Conservation (phyloP, 1,140 invertebrate genomes). For the Drosophila truncata region DNA sequence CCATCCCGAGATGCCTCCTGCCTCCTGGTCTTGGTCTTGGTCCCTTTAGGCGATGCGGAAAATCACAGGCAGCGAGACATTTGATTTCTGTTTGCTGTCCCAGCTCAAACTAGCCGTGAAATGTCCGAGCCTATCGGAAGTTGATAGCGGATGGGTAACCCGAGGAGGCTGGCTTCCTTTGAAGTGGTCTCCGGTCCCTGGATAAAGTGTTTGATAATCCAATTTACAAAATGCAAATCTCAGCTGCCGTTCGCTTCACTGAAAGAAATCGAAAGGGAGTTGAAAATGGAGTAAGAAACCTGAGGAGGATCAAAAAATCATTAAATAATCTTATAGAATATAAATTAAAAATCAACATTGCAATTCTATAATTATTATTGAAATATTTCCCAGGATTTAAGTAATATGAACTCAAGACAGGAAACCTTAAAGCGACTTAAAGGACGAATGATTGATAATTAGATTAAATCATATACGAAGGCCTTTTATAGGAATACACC, state of each 20-base stretch:
- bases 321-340: not conserved
- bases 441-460: not conserved
- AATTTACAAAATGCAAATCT: conserved; percentile 76
- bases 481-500: not conserved
- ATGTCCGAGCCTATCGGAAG: conserved; percentile 79
- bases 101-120: conserved; percentile 72
- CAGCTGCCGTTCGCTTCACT: conserved; percentile 51
- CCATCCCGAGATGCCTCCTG: conserved; percentile 23
- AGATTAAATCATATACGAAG: too few species aligned
- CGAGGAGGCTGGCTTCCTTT: conserved; percentile 70
- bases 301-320: not conserved
- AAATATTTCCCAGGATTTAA: not conserved
- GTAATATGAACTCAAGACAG: not conserved
- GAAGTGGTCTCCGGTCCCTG: conserved; percentile 52
- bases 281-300: accelerated
- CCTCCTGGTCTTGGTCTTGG: not conserved
- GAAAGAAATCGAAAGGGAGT: not conserved
- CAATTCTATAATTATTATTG: not conserved
- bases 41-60: conserved; percentile 65
- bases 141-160: conserved; percentile 66
- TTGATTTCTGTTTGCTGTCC: conserved; percentile 79
- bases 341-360: not conserved
- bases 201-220: conserved; percentile 73
- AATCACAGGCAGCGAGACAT: conserved; percentile 65
- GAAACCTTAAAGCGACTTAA: not conserved